Conservation (phyloP, 2,797 vertebrate species). For the Hemitrygon akajei region DNA sequence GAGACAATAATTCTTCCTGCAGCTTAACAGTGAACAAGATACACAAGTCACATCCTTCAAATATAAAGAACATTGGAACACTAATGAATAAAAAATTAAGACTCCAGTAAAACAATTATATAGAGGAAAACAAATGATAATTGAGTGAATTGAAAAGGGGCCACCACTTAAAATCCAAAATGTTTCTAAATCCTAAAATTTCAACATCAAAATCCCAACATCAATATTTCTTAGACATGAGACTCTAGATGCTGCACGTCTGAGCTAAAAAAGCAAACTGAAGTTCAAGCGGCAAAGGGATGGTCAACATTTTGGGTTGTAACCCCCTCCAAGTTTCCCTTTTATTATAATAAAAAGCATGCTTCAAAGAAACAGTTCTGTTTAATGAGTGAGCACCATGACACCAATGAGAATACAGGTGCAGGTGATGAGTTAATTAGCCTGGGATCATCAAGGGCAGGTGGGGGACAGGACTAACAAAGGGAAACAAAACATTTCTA, state of each 20-base stretch:
- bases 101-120: background rate
- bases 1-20: background rate
- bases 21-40: background rate
- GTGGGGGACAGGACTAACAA: background rate
- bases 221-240: background rate
- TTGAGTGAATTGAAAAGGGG: background rate
- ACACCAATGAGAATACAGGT: background rate
- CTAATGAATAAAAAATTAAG: background rate
- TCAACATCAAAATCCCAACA: background rate
- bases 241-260: no score
- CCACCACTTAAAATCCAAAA: background rate
- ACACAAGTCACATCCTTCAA: background rate
- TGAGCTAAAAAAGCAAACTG: no score
- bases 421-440: constrained; percentile 7
- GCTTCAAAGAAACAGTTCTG: background rate
- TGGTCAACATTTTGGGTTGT: no score
- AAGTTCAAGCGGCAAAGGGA: no score
- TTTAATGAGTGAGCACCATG: background rate
- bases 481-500: background rate
- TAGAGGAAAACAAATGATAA: background rate
- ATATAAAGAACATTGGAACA: background rate
- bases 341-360: background rate
- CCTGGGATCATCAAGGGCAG: background rate
- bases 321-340: background rate
- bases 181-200: no score